Conservation (phyloP, 1,140 invertebrate species). For the Colletes gigas region DNA sequence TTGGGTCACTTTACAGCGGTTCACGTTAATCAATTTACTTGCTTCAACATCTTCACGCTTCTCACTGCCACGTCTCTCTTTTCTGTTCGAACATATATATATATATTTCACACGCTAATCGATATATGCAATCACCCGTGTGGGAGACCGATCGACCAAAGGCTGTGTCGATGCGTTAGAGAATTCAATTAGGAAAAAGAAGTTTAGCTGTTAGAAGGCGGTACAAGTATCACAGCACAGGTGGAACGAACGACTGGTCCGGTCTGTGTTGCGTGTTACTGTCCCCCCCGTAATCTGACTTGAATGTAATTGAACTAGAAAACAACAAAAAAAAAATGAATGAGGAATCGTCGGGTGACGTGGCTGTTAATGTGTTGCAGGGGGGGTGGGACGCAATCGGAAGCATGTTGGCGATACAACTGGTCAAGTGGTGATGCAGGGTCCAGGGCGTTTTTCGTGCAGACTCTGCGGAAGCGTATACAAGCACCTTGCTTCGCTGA, state of each 20-base stretch:
- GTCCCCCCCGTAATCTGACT: conserved; percentile 20
- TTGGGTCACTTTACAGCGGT: background rate
- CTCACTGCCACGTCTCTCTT: conserved; percentile 22
- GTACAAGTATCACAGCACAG: background rate
- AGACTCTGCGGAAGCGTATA: conserved; percentile 81
- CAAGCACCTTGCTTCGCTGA: conserved; percentile 81
- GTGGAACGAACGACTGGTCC: background rate
- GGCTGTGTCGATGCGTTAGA: background rate
- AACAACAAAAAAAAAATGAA: background rate
- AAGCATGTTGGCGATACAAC: conserved; percentile 80
- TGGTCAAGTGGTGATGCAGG: conserved; percentile 80
- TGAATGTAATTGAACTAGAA: conserved; percentile 39
- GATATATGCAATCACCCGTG: background rate
- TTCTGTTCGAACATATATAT: conserved; percentile 16
- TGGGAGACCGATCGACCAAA: background rate
- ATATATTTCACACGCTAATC: conserved; percentile 14
- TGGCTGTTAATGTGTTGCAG: conserved; percentile 80
- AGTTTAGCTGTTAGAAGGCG: background rate
- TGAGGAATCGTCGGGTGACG: conserved; percentile 74
- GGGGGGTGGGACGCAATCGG: conserved; percentile 81
- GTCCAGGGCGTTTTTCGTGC: conserved; percentile 81
- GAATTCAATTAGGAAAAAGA: too few relatives aligned
- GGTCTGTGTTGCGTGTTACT: conserved; percentile 49
- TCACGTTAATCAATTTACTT: conserved; percentile 3
- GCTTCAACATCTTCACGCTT: conserved; percentile 44